These are phyloP conservation scores for Monodelphis domestica DNA, from an alignment of 2,797 vertebrate genomes.

Conservation along the genomic window DNA sequence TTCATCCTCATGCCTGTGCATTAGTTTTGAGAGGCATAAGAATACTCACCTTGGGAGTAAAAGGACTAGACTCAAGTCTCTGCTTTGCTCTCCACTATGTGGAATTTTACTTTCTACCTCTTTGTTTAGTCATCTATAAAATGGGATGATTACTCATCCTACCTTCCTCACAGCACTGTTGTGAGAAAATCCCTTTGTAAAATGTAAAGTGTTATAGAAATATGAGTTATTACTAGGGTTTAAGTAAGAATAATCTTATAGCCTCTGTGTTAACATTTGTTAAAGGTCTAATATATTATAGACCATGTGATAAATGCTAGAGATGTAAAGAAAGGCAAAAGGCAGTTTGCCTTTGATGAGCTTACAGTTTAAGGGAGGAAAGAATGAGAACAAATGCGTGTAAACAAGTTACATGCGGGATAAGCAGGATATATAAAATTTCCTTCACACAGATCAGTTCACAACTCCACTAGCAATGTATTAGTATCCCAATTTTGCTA, in stretches of 20 bases:
- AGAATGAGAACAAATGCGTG: background rate
- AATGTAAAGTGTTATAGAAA: background rate
- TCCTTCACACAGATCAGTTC: no score
- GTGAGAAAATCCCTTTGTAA: background rate
- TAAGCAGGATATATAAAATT: no score
- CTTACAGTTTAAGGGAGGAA: background rate
- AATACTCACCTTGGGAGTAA: background rate
- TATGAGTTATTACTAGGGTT: background rate
- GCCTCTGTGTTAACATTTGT: background rate
- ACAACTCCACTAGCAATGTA: no score
- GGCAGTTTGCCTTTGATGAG: background rate
- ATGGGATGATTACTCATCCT: background rate
- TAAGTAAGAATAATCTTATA: background rate
- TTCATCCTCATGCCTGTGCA: background rate
- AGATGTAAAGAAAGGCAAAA: background rate
- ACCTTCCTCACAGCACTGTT: background rate
- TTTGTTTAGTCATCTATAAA: conserved; percentile 1
- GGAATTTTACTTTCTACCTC: background rate
- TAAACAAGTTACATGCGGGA: background rate
- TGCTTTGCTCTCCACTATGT: background rate
- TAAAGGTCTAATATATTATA: background rate
- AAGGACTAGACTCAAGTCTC: background rate
- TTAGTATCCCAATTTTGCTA: no score
- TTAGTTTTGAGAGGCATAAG: background rate
- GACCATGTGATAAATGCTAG: background rate